Evolutionary conservation across 2,888 invertebrate genomes (phyloP).

Genomic region (Cerastoderma edule): DNA sequence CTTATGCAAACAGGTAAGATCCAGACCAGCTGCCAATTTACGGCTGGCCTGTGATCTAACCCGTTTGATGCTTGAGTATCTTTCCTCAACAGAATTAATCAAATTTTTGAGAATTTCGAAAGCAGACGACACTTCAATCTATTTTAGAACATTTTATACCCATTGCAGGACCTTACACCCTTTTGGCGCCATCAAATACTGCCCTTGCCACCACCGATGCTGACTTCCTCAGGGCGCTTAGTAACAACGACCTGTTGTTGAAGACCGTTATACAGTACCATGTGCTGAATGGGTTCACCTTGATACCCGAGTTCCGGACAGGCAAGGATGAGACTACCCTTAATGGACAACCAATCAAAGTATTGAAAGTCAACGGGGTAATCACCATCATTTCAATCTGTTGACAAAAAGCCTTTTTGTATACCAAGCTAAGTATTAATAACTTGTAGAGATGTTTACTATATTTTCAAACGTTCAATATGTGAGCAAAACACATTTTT

Average conservation of each 20-base stretch:
- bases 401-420: neutral
- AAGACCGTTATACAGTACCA: conserved; percentile 36
- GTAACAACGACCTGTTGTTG: conserved; percentile 12
- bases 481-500: too few relatives aligned
- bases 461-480: too few relatives aligned
- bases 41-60: too few relatives aligned
- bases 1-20: too few relatives aligned
- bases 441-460: too few relatives aligned
- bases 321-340: conserved; percentile 13
- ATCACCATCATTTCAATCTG: neutral
- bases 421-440: too few relatives aligned
- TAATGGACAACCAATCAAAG: conserved; percentile 33
- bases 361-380: neutral
- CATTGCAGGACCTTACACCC: conserved; percentile 45
- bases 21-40: too few relatives aligned
- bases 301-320: conserved; percentile 26
- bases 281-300: conserved; percentile 23
- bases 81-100: too few relatives aligned
- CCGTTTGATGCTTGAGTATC: too few relatives aligned
- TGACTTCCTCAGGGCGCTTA: conserved; percentile 9
- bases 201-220: conserved; percentile 27
- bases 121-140: neutral
- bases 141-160: neutral
- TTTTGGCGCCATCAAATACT: conserved; percentile 38
- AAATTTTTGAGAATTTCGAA: too few relatives aligned